Percentiles rank a stretch among this genome's conserved stretches.
Evolutionary conservation across 2,113 vertebrate species (phyloP).

Genomic region (Stigmatopora argus): DNA sequence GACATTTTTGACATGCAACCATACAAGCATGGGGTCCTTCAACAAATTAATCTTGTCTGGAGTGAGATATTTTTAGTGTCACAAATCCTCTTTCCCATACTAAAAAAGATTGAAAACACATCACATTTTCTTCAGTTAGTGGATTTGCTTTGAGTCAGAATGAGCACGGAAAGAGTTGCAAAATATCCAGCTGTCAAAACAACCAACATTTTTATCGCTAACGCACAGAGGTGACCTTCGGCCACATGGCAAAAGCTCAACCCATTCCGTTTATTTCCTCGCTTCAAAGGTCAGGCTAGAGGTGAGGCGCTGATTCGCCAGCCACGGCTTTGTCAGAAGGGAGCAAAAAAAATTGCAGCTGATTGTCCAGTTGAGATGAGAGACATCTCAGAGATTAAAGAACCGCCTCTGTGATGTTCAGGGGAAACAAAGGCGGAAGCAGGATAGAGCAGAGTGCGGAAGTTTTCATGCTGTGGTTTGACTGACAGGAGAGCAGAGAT

Average conservation of each 20-base stretch:
- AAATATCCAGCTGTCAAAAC: slow-evolving; percentile 54
- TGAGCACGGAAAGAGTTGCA: slow-evolving; percentile 41
- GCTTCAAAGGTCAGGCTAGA: slow-evolving; percentile 25
- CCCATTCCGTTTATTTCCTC: slow-evolving; percentile 38
- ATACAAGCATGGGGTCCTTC: too few species aligned
- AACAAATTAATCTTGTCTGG: neutral
- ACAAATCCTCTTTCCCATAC: slow-evolving; percentile 9
- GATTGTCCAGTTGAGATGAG: slow-evolving; percentile 8
- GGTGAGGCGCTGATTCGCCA: slow-evolving; percentile 15
- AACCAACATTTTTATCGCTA: slow-evolving; percentile 44
- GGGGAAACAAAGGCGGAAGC: slow-evolving; percentile 19
- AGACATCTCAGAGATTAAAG: slow-evolving; percentile 25
- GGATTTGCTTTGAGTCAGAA: slow-evolving; percentile 21
- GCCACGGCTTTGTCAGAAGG: neutral
- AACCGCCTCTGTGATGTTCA: slow-evolving; percentile 17
- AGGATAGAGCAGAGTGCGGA: slow-evolving; percentile 2
- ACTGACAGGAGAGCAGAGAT: slow-evolving; percentile 35
- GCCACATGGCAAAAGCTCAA: slow-evolving; percentile 17
- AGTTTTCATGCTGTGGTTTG: slow-evolving; percentile 26
- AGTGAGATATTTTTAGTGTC: slow-evolving; percentile 1
- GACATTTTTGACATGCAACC: neutral
- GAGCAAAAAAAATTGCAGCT: slow-evolving; percentile 4
- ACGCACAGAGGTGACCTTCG: slow-evolving; percentile 56
- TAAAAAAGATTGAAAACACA: neutral
- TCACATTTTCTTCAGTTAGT: slow-evolving; percentile 19